Evolutionary conservation across 2,113 vertebrate genomes (phyloP).

Genomic region (Oreamnos americanus): DNA sequence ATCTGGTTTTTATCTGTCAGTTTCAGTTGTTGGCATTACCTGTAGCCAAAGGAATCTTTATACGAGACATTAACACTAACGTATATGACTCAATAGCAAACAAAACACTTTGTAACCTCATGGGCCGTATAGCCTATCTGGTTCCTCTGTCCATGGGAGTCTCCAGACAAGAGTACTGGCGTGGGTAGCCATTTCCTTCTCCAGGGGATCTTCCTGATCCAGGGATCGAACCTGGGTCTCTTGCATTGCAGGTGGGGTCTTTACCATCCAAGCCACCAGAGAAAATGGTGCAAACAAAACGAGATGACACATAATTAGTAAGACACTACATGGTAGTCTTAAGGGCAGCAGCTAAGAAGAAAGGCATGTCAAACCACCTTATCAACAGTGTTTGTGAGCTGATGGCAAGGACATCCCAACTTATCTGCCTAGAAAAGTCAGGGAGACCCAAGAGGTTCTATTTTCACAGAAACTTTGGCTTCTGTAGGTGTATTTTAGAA

Average conservation of each 20-base stretch:
- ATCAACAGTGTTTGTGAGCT: background rate
- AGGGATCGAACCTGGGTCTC: background rate
- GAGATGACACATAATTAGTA: background rate
- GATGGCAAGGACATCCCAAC: background rate
- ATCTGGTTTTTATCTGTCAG: background rate
- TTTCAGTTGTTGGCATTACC: background rate
- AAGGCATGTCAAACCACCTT: background rate
- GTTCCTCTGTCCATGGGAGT: background rate
- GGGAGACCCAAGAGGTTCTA: background rate
- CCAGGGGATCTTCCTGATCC: background rate
- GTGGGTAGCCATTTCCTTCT: background rate
- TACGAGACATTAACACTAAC: background rate
- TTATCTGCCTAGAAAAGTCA: background rate
- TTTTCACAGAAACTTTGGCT: background rate
- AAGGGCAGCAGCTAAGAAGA: background rate
- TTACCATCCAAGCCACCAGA: background rate
- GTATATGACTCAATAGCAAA: background rate
- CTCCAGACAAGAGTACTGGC: background rate
- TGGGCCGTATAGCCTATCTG: background rate
- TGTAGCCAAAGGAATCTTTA: background rate
- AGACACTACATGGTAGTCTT: background rate
- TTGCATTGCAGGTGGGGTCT: background rate
- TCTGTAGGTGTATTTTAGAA: background rate
- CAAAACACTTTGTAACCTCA: background rate
- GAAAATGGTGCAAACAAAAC: background rate